Evolutionary conservation across 2,113 vertebrate genomes (phyloP).

Genomic region (Reinhardtius hippoglossoides): DNA sequence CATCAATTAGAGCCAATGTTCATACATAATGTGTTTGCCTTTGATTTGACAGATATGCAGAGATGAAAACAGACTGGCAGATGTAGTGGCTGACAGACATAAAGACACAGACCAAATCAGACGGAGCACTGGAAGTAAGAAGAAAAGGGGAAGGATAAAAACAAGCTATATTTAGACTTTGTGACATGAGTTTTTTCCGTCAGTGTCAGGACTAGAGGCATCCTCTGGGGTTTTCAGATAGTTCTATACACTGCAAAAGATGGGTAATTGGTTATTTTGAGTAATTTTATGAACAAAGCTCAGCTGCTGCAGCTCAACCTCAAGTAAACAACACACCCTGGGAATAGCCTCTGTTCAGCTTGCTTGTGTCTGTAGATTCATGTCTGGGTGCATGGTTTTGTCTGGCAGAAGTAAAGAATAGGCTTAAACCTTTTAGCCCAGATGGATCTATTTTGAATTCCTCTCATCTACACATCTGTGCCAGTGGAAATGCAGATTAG

Average conservation of each 20-base stretch:
- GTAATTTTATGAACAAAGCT: conserved; percentile 83
- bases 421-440: conserved; percentile 51
- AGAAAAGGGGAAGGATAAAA: conserved; percentile 34
- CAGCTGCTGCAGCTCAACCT: conserved; percentile 81
- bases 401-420: conserved; percentile 70
- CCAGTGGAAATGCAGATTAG: conserved; percentile 35
- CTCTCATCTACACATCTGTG: conserved; percentile 53
- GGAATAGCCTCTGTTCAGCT: conserved; percentile 76
- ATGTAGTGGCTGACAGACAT: conserved; percentile 52
- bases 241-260: conserved; percentile 78
- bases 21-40: conserved; percentile 29
- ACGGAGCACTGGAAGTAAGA: conserved; percentile 47
- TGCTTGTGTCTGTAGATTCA: conserved; percentile 62
- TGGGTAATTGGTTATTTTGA: conserved; percentile 86
- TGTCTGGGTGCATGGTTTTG: conserved; percentile 61
- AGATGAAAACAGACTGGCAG: conserved; percentile 57
- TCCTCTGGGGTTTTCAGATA: conserved; percentile 73
- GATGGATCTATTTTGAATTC: conserved; percentile 65
- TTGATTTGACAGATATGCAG: conserved; percentile 41
- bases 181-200: conserved; percentile 74
- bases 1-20: conserved; percentile 20
- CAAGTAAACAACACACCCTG: conserved; percentile 80
- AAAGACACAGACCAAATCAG: conserved; percentile 44
- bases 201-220: conserved; percentile 74
- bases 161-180: conserved; percentile 74